phyloP scores from a whole-genome alignment of 2,888 invertebrate genomes.

The Lepetodrilus schrolli region DNA sequence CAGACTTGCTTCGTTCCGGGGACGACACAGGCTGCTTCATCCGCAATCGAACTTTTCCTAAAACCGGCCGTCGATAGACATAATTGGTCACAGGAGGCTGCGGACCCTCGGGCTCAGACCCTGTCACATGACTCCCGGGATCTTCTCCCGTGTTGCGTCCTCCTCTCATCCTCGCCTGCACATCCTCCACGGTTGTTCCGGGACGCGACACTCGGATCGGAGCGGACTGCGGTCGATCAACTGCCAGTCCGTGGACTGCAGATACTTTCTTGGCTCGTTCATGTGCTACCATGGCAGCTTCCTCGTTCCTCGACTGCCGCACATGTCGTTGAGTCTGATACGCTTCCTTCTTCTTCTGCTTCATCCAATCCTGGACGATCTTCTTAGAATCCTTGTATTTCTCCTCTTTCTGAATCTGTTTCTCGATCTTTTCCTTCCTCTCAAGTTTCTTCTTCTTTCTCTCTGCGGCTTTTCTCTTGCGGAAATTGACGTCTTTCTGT shows the following conservation, averaged over 20 bases:
- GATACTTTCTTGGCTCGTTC: constrained; percentile 33
- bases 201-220: constrained; percentile 25
- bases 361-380: constrained; percentile 59
- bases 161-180: constrained; percentile 31
- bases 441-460: constrained; percentile 55
- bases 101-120: constrained; percentile 14
- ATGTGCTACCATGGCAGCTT: constrained; percentile 36
- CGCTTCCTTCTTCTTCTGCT: constrained; percentile 56
- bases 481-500: constrained; percentile 53
- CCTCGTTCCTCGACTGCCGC: constrained; percentile 34
- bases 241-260: constrained; percentile 41
- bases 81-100: constrained; percentile 57
- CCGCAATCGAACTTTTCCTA: constrained; percentile 59
- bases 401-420: constrained; percentile 53
- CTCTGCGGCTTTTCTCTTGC: constrained; percentile 54
- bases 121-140: constrained; percentile 21
- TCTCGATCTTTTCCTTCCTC: constrained; percentile 50
- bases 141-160: neutral
- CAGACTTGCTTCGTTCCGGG: constrained; percentile 38
- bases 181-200: constrained; percentile 27
- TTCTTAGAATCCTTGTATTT: constrained; percentile 49
- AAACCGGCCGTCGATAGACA: constrained; percentile 65
- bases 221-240: constrained; percentile 47
- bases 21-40: constrained; percentile 44
- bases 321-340: constrained; percentile 46